Evolutionary conservation across 1,140 invertebrate genomes (phyloP).

Genomic region (Magallana gigas): DNA sequence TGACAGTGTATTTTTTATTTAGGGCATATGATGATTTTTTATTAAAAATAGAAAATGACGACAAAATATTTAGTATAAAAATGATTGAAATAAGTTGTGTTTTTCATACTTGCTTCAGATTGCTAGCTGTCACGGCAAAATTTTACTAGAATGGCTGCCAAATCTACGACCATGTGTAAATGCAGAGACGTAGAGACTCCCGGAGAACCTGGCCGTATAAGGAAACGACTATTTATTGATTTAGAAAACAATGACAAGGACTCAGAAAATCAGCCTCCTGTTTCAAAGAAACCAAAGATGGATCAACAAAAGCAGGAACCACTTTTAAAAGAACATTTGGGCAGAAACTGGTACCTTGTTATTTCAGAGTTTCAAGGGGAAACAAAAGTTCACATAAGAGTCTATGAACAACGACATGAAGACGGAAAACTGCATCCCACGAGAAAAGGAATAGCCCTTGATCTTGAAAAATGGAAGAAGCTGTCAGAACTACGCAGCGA

Average conservation of each 20-base stretch:
- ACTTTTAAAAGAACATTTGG: not conserved
- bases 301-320: not conserved
- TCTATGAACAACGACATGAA: not conserved
- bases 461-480: slow-evolving; percentile 17
- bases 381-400: slow-evolving; percentile 37
- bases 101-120: too few species aligned
- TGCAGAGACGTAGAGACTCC: not conserved
- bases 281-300: not conserved
- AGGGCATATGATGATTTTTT: not conserved
- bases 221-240: not conserved
- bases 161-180: not conserved
- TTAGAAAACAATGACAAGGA: not conserved
- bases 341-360: slow-evolving; percentile 19
- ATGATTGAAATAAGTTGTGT: too few species aligned
- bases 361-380: slow-evolving; percentile 11
- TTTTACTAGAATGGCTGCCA: not conserved
- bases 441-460: not conserved
- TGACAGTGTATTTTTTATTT: not conserved
- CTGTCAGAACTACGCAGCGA: not conserved
- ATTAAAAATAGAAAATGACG: too few species aligned
- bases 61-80: too few species aligned
- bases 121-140: too few species aligned
- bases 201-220: not conserved
- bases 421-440: not conserved
- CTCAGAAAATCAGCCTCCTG: not conserved